These are phyloP conservation scores for Drosophila putrida DNA, from an alignment of 2,888 invertebrate genomes.

Conservation along the genomic window DNA sequence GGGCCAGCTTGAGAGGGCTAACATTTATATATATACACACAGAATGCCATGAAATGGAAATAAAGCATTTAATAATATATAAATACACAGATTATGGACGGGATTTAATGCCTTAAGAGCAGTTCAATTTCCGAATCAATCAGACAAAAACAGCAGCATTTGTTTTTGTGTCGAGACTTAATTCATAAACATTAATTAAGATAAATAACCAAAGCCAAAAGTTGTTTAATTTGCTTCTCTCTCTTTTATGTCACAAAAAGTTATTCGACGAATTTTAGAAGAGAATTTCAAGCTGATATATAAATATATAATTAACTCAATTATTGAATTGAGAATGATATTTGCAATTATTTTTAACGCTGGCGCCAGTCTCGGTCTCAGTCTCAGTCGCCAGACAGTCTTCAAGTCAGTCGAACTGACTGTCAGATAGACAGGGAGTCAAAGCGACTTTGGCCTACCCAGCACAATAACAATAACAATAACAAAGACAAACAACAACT, in stretches of 20 bases:
- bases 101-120: slow-evolving; percentile 28
- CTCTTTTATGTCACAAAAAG: slow-evolving; percentile 11
- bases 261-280: slow-evolving; percentile 14
- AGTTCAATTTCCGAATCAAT: slow-evolving; percentile 46
- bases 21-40: slow-evolving; percentile 1
- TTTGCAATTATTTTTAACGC: slow-evolving; percentile 62
- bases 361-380: slow-evolving; percentile 72
- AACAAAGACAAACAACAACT: slow-evolving; percentile 10
- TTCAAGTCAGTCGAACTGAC: slow-evolving; percentile 7
- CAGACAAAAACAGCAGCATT: slow-evolving; percentile 4
- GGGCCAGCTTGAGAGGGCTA: slow-evolving; percentile 1
- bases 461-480: slow-evolving; percentile 1
- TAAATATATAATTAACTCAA: slow-evolving; percentile 53
- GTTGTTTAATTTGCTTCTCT: slow-evolving; percentile 1
- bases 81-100: slow-evolving; percentile 41
- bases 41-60: slow-evolving; percentile 38
- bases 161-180: slow-evolving; percentile 11
- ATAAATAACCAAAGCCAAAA: slow-evolving; percentile 23
- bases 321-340: slow-evolving; percentile 60
- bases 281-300: slow-evolving; percentile 30
- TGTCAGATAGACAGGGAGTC: slow-evolving; percentile 15
- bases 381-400: slow-evolving; percentile 22
- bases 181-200: slow-evolving; percentile 51
- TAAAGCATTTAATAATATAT: slow-evolving; percentile 57
- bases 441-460: slow-evolving; percentile 11